phyloP scores from a whole-genome alignment of 2,113 vertebrate species.

The Nycticebus coucang region DNA sequence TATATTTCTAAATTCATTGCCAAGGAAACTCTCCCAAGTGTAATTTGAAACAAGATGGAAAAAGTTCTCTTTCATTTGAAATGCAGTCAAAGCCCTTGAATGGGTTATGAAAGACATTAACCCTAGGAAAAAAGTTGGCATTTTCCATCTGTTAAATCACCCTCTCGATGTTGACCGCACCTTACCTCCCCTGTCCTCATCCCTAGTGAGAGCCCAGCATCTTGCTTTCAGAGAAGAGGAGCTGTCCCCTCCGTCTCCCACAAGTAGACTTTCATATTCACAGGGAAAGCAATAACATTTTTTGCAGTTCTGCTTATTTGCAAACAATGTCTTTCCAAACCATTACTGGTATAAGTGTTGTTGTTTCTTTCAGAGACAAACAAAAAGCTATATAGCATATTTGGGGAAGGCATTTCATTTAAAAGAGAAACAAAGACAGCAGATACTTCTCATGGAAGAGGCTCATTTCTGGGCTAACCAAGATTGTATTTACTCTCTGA shows the following conservation, averaged over 20 bases:
- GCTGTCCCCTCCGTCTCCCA: neutral
- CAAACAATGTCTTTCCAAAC: constrained; percentile 37
- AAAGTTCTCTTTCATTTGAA: neutral
- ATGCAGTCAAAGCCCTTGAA: neutral
- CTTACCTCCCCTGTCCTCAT: neutral
- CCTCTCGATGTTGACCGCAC: accelerated
- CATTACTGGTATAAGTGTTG: neutral
- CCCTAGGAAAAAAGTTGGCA: neutral
- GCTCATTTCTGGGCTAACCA: neutral
- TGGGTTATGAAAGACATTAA: neutral
- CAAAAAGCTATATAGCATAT: neutral
- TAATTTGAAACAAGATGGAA: constrained; percentile 6
- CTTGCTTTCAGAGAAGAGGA: neutral
- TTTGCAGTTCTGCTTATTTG: neutral
- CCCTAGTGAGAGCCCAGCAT: neutral
- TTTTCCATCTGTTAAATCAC: neutral
- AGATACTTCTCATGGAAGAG: neutral
- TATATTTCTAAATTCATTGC: neutral
- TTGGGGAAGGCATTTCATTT: neutral
- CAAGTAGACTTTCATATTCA: neutral
- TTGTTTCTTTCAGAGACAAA: neutral
- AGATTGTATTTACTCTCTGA: neutral
- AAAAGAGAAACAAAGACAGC: neutral
- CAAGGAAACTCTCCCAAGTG: neutral
- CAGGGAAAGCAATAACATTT: neutral